Evolutionary conservation across 2,888 invertebrate genomes (phyloP).

Genomic region (Heliconius ethilla): DNA sequence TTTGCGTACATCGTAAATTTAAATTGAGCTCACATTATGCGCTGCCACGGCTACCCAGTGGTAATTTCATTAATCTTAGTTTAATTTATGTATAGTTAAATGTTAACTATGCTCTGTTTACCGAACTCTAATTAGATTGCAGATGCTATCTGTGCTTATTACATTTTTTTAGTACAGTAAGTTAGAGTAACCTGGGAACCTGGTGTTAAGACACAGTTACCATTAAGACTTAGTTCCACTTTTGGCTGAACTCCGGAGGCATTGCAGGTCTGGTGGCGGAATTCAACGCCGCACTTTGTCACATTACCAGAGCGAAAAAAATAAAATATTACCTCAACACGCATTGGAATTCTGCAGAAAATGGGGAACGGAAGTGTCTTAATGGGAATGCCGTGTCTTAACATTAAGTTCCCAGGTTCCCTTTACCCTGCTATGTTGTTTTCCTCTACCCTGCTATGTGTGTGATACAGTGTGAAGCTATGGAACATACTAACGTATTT

Average conservation of each 20-base stretch:
- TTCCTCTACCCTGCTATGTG: not conserved
- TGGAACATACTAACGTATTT: too few relatives aligned
- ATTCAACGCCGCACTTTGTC: too few relatives aligned
- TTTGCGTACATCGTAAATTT: conserved; percentile 50
- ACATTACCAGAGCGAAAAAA: too few relatives aligned
- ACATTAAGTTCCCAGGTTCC: not conserved
- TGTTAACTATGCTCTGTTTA: conserved; percentile 48
- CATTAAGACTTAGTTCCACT: too few relatives aligned
- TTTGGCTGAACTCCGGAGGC: too few relatives aligned
- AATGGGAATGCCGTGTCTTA: not conserved
- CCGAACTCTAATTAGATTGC: conserved; percentile 49
- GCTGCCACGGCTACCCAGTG: conserved; percentile 52
- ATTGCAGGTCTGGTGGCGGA: too few relatives aligned
- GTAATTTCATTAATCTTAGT: conserved; percentile 61
- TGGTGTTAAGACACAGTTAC: too few relatives aligned
- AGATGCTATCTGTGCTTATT: conserved; percentile 31
- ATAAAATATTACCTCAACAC: not conserved
- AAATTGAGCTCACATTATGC: conserved; percentile 55
- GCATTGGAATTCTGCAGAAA: not conserved
- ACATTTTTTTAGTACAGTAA: not conserved
- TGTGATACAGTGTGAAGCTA: not conserved
- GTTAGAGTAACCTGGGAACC: too few relatives aligned
- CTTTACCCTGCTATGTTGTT: too few relatives aligned
- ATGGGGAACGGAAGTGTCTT: too few relatives aligned
- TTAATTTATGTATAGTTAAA: conserved; percentile 62